phyloP scores from a whole-genome alignment of 30 jellyfish, hydroid and myxozoan genomes.

The Catostylus mosaicus region DNA sequence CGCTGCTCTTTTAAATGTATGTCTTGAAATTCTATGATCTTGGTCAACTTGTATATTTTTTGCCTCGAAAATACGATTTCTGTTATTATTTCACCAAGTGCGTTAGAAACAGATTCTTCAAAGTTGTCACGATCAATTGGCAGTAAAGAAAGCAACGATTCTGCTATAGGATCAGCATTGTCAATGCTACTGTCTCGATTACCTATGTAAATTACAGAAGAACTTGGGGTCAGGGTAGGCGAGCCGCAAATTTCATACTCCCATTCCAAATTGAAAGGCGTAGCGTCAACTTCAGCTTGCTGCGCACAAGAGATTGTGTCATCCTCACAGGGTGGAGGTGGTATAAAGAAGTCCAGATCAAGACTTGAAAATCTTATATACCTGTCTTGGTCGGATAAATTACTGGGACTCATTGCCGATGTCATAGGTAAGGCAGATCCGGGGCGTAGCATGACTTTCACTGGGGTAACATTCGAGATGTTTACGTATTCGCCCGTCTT shows the following conservation, averaged over 20 bases:
- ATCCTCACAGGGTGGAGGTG: constrained; percentile 98
- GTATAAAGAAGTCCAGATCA: constrained; percentile 77
- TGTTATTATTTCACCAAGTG: constrained; percentile 88
- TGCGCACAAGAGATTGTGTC: constrained; percentile 54
- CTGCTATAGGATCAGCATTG: constrained; percentile 84
- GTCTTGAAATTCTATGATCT: constrained; percentile 75
- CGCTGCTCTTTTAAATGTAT: constrained; percentile 76
- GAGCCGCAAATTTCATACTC: constrained; percentile 66
- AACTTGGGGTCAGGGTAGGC: constrained; percentile 80
- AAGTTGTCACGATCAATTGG: constrained; percentile 75
- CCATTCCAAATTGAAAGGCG: constrained; percentile 70
- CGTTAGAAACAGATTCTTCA: constrained; percentile 68
- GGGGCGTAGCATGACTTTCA: constrained; percentile 13
- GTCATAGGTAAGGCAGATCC: constrained; percentile 41
- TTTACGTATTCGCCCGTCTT: constrained; percentile 23
- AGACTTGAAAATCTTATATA: constrained; percentile 68
- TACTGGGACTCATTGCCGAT: constrained; percentile 3
- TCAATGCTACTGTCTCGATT: constrained; percentile 2
- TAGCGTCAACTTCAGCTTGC: constrained; percentile 40
- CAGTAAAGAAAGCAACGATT: constrained; percentile 77
- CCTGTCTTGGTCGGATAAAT: constrained; percentile 52
- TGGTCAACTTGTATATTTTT: constrained; percentile 69
- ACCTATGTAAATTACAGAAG: constrained; percentile 62
- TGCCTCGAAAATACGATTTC: constrained; percentile 90
- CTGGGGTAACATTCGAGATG: neutral